Conservation (phyloP, 2,113 vertebrate genomes). For the Stomatorhinus ivindoensis region DNA sequence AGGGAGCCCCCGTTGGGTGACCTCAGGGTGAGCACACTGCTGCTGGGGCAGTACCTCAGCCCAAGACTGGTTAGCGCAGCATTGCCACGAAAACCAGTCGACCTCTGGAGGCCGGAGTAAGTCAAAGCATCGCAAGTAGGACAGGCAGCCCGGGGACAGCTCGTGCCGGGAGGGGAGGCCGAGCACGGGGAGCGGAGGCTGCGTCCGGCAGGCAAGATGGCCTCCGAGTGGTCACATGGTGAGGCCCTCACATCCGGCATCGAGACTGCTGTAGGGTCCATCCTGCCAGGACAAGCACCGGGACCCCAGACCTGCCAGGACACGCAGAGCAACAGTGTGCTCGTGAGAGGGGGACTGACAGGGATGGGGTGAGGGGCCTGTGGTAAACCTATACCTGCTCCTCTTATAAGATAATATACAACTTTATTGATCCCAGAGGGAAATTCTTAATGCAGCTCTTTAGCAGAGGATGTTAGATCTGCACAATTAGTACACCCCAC, state of each 20-base stretch:
- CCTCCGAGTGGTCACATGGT: conserved; percentile 64
- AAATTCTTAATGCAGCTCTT: background rate
- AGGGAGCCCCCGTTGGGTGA: conserved; percentile 33
- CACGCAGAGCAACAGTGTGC: background rate
- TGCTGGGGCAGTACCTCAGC: conserved; percentile 60
- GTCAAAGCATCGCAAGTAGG: conserved; percentile 59
- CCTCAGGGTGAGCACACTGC: conserved; percentile 57
- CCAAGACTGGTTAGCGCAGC: conserved; percentile 65
- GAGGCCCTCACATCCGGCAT: conserved; percentile 64
- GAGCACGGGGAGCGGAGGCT: conserved; percentile 60
- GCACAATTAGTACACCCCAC: background rate
- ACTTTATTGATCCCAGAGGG: background rate
- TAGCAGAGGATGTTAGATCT: background rate
- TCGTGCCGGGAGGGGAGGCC: conserved; percentile 51
- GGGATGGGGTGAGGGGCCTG: background rate
- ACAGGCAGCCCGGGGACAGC: conserved; percentile 47
- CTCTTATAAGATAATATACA: background rate
- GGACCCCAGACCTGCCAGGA: conserved; percentile 38
- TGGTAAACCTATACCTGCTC: background rate
- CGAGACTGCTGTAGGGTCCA: conserved; percentile 29
- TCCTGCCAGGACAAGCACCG: conserved; percentile 32
- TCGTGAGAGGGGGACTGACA: background rate
- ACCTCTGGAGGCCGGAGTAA: conserved; percentile 57
- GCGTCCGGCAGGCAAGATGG: conserved; percentile 54
- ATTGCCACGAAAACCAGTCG: conserved; percentile 67